phyloP scores from a whole-genome alignment of 1,140 invertebrate genomes.

The Hesperophylax magnus region DNA sequence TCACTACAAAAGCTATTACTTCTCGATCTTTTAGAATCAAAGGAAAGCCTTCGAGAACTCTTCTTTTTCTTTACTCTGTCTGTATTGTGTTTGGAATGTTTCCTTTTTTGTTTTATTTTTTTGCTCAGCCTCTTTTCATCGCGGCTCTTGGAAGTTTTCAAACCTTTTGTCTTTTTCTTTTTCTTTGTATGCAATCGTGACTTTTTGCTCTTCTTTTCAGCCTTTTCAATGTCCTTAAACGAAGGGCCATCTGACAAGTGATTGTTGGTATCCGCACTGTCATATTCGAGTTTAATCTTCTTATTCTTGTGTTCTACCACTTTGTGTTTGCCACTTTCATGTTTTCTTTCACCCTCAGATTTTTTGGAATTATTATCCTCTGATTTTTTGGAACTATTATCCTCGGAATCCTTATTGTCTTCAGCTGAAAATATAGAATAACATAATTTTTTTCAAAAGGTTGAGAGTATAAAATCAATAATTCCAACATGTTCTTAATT shows the following conservation, averaged over 20 bases:
- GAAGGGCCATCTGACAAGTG: conserved; percentile 12
- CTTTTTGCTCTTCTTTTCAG: conserved; percentile 15
- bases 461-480: too few relatives aligned
- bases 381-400: too few relatives aligned
- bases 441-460: too few relatives aligned
- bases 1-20: not conserved
- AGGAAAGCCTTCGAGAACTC: conserved; percentile 37
- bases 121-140: conserved; percentile 68
- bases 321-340: conserved; percentile 15
- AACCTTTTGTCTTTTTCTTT: conserved; percentile 63
- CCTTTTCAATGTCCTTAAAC: not conserved
- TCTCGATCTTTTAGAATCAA: conserved; percentile 39
- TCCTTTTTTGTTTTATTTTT: conserved; percentile 67
- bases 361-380: too few relatives aligned
- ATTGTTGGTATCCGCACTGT: conserved; percentile 17
- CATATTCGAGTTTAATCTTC: conserved; percentile 8
- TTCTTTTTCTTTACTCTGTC: conserved; percentile 68
- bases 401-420: conserved; percentile 21
- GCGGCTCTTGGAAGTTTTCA: conserved; percentile 66
- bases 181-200: conserved; percentile 48
- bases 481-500: too few relatives aligned
- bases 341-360: not conserved
- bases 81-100: conserved; percentile 69
- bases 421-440: conserved; percentile 39
- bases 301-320: conserved; percentile 19